phyloP scores from a whole-genome alignment of 2,797 vertebrate species.

The Steatocranus sp. region DNA sequence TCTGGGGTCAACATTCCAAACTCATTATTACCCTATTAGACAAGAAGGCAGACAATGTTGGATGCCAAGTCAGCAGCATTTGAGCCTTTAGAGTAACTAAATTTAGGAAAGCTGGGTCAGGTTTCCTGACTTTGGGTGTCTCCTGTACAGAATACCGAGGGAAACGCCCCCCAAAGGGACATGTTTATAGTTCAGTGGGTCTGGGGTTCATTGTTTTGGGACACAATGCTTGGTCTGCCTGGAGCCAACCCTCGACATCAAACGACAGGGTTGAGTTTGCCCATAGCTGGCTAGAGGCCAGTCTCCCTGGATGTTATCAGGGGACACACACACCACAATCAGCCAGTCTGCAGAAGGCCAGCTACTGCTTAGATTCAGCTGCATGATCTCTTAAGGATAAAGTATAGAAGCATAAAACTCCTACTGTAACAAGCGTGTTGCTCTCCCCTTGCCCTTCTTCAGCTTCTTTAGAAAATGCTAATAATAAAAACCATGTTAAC shows the following conservation, averaged over 20 bases:
- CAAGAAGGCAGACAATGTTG: slow-evolving; percentile 10
- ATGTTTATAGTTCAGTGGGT: slow-evolving; percentile 81
- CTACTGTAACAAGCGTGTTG: not conserved
- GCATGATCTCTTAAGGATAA: not conserved
- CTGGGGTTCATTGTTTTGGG: slow-evolving; percentile 81
- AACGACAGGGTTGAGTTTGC: slow-evolving; percentile 71
- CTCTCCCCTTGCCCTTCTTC: not conserved
- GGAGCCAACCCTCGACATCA: slow-evolving; percentile 81
- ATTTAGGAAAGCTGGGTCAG: slow-evolving; percentile 71
- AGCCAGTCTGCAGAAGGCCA: slow-evolving; percentile 33
- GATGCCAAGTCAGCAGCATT: slow-evolving; percentile 70
- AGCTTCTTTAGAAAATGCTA: not conserved
- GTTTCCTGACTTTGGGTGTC: slow-evolving; percentile 81
- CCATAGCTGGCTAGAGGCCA: slow-evolving; percentile 71
- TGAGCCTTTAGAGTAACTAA: slow-evolving; percentile 61
- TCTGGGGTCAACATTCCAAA: slow-evolving; percentile 22
- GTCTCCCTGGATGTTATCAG: slow-evolving; percentile 63
- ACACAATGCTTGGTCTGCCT: slow-evolving; percentile 83
- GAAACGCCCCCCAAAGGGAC: slow-evolving; percentile 77
- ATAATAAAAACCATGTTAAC: not conserved
- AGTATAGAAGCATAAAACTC: not conserved
- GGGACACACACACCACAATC: slow-evolving; percentile 41
- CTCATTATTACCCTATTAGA: slow-evolving; percentile 27
- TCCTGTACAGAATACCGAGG: slow-evolving; percentile 72
- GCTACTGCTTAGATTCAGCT: slow-evolving; percentile 4